A percentile compares a stretch with the other conserved stretches of the same genome.
phyloP scores from a whole-genome alignment of 2,113 vertebrate species.

The Odocoileus hemionus region DNA sequence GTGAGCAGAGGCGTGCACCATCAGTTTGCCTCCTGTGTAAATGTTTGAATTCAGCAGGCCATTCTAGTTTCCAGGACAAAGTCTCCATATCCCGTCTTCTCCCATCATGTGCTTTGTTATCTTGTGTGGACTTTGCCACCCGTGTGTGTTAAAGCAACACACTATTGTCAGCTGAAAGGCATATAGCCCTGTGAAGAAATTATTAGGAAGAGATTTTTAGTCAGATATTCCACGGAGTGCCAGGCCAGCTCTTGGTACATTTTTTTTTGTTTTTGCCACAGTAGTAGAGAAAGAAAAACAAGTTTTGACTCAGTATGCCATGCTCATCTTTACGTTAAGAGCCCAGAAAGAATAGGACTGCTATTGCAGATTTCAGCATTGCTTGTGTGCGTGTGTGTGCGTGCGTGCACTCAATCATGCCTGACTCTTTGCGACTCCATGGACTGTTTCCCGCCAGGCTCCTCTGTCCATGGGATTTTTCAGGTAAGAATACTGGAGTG shows the following conservation, averaged over 20 bases:
- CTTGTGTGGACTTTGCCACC: neutral
- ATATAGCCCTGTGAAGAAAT: neutral
- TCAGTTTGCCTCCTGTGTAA: neutral
- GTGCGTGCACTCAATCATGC: neutral
- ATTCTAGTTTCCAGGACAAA: neutral
- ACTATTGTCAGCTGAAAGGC: neutral
- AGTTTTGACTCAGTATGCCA: neutral
- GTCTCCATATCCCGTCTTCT: neutral
- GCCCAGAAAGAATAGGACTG: neutral
- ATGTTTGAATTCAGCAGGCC: neutral
- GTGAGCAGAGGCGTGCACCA: neutral
- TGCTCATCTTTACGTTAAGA: neutral
- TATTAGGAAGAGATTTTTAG: conserved; percentile 2
- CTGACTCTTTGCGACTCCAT: neutral
- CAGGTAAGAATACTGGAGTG: neutral
- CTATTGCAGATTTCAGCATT: neutral
- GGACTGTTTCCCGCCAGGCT: neutral
- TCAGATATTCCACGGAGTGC: neutral
- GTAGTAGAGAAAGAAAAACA: neutral
- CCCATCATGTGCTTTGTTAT: neutral
- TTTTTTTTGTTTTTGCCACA: neutral
- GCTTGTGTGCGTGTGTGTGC: rapidly evolving
- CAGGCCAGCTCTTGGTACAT: neutral
- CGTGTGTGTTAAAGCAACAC: neutral
- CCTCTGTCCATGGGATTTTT: neutral